A percentile compares a stretch with the other conserved stretches of the same genome.
Evolutionary conservation across 2,113 vertebrate genomes (phyloP).

Genomic region (Xyliphius kryptos): DNA sequence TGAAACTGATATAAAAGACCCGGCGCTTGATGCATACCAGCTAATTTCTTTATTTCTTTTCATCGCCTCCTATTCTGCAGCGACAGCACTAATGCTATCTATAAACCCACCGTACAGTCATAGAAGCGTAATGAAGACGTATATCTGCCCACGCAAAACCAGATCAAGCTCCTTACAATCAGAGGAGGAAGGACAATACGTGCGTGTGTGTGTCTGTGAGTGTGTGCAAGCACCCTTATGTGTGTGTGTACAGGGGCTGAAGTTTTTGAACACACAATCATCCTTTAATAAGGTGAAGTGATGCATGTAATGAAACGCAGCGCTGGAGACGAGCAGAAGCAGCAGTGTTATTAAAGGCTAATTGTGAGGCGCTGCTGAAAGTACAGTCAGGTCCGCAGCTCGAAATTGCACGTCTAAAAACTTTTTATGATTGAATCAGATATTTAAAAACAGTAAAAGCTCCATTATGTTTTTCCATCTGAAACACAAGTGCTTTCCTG

Average conservation of each 20-base stretch:
- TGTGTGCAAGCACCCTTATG: background rate
- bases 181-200: background rate
- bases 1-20: conserved; percentile 12
- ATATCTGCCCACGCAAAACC: no score
- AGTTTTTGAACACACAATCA: conserved; percentile 37
- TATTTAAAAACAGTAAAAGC: no score
- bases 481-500: no score
- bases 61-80: background rate
- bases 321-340: conserved; percentile 21
- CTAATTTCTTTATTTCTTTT: conserved; percentile 2
- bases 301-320: conserved; percentile 45
- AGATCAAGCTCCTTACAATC: no score
- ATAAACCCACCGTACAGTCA: no score
- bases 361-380: conserved; percentile 6
- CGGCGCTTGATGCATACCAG: background rate
- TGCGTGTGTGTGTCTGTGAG: conserved; percentile 17
- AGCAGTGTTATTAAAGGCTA: conserved; percentile 32
- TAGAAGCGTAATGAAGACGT: no score
- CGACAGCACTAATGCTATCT: no score
- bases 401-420: no score
- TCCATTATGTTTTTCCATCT: no score
- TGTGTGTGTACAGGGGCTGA: conserved; percentile 11
- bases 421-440: no score
- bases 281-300: conserved; percentile 45
- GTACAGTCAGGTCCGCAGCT: no score